Conservation (phyloP, 2,888 invertebrate genomes). For the Lasioglossum vierecki region DNA sequence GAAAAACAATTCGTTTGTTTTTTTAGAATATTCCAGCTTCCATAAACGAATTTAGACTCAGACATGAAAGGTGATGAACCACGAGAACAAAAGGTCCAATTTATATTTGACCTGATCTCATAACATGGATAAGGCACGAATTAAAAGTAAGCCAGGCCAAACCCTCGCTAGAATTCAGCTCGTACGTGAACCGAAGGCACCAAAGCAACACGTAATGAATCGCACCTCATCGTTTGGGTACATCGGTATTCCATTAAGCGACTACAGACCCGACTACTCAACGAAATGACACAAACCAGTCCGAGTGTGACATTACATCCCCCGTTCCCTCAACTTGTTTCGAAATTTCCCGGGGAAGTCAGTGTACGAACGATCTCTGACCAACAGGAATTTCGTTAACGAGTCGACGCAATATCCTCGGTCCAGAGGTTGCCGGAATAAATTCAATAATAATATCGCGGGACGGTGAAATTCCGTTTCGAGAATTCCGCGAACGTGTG, state of each 20-base stretch:
- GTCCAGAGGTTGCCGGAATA: neutral
- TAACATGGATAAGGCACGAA: neutral
- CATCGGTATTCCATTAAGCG: conserved; percentile 13
- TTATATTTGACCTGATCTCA: too few relatives aligned
- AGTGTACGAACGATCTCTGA: neutral
- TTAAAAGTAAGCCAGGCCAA: neutral
- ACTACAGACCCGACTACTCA: neutral
- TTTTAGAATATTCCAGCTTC: neutral
- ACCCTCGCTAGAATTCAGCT: neutral
- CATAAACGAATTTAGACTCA: neutral
- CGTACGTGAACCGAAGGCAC: neutral
- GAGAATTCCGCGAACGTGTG: neutral
- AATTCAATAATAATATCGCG: conserved; percentile 13
- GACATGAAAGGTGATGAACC: neutral
- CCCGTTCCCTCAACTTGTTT: neutral
- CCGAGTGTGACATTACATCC: neutral
- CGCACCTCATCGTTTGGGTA: neutral
- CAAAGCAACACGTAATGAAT: conserved; percentile 4
- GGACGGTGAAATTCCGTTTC: neutral
- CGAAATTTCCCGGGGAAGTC: neutral
- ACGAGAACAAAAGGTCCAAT: too few relatives aligned
- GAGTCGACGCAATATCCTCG: neutral
- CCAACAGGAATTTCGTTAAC: conserved; percentile 2
- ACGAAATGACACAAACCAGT: conserved; percentile 2
- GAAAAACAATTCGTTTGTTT: neutral